These are phyloP conservation scores for Thymelicus acteon DNA, from an alignment of 2,888 invertebrate species.

Conservation along the genomic window DNA sequence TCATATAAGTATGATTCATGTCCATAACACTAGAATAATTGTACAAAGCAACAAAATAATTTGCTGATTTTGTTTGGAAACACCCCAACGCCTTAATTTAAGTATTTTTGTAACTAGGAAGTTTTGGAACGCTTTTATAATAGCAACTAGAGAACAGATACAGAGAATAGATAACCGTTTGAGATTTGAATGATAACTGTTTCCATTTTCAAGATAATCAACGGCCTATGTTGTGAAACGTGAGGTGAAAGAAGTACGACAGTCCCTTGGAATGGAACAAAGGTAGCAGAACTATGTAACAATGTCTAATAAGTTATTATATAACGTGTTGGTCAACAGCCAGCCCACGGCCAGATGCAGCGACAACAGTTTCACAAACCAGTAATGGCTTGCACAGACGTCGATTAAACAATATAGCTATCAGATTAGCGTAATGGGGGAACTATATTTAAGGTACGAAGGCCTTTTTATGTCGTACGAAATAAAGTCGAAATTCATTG, in stretches of 20 bases:
- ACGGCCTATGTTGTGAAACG: neutral
- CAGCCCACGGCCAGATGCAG: slow-evolving; percentile 9
- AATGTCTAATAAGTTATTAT: neutral
- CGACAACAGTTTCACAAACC: slow-evolving; percentile 23
- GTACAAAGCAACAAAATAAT: no score
- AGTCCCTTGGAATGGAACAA: neutral
- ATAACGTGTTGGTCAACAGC: neutral
- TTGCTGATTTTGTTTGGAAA: no score
- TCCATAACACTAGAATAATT: no score
- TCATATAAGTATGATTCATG: no score
- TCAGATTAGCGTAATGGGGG: slow-evolving; percentile 29
- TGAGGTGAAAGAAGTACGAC: neutral
- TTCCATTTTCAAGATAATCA: no score
- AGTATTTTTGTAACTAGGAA: neutral
- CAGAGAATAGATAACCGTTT: neutral
- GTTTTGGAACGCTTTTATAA: neutral
- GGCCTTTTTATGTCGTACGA: neutral
- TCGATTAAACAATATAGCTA: slow-evolving; percentile 32
- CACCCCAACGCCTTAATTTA: no score
- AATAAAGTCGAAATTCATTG: slow-evolving; percentile 24
- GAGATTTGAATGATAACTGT: neutral
- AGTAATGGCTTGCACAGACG: slow-evolving; percentile 22
- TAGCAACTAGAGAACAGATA: neutral
- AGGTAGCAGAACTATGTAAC: neutral
- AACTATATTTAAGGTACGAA: neutral